These are phyloP conservation scores for Anagrus nilaparvatae DNA, from an alignment of 1,140 invertebrate genomes.

Conservation along the genomic window DNA sequence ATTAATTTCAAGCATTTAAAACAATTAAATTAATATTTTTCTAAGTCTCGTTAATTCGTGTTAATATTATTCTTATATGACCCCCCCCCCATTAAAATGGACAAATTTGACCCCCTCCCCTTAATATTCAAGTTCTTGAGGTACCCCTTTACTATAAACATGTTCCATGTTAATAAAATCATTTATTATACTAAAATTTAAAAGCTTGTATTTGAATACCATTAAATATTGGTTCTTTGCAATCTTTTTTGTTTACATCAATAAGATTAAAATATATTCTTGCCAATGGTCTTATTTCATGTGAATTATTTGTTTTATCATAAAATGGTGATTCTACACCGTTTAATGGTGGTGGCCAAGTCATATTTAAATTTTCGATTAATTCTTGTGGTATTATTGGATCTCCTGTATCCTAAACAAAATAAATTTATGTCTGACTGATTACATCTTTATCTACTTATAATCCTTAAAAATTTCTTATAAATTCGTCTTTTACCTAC, in stretches of 20 bases:
- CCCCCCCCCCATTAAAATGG: too few relatives aligned
- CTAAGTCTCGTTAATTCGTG: too few relatives aligned
- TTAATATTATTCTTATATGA: too few relatives aligned
- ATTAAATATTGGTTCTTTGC: constrained; percentile 39
- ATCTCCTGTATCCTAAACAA: constrained; percentile 61
- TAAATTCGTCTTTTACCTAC: constrained; percentile 73
- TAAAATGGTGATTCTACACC: constrained; percentile 86
- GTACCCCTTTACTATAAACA: too few relatives aligned
- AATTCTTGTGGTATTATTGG: constrained; percentile 71
- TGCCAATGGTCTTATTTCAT: constrained; percentile 84
- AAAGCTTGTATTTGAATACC: constrained; percentile 30
- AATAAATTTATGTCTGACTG: too few relatives aligned
- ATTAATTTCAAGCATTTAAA: too few relatives aligned
- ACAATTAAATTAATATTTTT: too few relatives aligned
- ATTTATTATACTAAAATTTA: too few relatives aligned
- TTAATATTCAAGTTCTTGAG: too few relatives aligned
- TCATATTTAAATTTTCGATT: constrained; percentile 74
- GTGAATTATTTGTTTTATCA: constrained; percentile 52
- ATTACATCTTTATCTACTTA: too few relatives aligned
- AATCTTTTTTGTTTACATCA: constrained; percentile 77
- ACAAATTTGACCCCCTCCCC: too few relatives aligned
- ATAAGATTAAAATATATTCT: constrained; percentile 70
- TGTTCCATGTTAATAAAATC: constrained; percentile 2
- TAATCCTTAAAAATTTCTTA: too few relatives aligned
- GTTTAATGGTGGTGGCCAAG: constrained; percentile 50